Conservation (phyloP, 2,113 vertebrate species). For the Gallinago undulata region DNA sequence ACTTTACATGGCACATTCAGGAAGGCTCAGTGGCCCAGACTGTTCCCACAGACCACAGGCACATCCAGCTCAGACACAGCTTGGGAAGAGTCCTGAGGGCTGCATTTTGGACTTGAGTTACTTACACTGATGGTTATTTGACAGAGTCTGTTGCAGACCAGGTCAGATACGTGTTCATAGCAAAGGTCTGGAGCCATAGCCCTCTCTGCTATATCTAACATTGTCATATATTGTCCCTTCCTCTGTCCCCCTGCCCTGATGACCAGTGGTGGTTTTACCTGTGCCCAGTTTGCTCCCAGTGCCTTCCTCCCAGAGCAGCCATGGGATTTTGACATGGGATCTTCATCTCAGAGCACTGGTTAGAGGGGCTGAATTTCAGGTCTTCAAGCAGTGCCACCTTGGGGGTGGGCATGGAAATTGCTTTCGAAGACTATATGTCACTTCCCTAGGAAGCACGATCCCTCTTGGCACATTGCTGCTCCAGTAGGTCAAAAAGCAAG, state of each 20-base stretch:
- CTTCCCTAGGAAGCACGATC: neutral
- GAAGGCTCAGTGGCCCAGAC: neutral
- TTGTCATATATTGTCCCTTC: neutral
- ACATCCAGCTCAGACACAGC: neutral
- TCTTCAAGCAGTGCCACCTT: neutral
- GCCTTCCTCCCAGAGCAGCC: neutral
- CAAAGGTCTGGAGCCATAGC: neutral
- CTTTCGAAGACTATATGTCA: neutral
- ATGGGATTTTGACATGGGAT: neutral
- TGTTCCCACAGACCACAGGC: neutral
- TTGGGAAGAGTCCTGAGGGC: neutral
- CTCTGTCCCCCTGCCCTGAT: too few species aligned
- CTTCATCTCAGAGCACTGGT: neutral
- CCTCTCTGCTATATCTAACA: neutral
- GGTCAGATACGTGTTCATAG: neutral
- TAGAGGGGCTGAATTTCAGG: neutral
- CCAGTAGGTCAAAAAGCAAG: neutral
- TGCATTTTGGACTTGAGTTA: neutral
- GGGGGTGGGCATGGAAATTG: neutral
- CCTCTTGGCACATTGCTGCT: neutral
- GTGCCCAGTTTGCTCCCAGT: neutral
- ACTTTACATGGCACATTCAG: neutral
- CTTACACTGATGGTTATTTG: fast-evolving
- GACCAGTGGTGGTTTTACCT: neutral
- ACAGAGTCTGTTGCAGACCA: neutral